phyloP scores from a whole-genome alignment of 1,140 invertebrate species.

The Cydia strobilella region DNA sequence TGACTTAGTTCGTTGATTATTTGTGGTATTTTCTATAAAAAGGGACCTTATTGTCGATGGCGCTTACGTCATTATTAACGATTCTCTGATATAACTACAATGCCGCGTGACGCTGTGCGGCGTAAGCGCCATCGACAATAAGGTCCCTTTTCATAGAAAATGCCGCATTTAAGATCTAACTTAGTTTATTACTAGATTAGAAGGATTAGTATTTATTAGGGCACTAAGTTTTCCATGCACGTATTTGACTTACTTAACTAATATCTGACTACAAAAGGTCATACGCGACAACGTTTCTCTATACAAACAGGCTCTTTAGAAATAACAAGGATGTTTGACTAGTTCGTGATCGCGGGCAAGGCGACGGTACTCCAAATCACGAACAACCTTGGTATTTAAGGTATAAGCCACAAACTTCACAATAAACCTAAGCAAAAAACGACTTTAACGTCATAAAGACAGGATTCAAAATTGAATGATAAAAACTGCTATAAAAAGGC shows the following conservation, averaged over 20 bases:
- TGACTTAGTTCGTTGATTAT: no score
- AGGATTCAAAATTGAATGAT: neutral
- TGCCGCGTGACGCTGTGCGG: no score
- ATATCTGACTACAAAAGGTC: neutral
- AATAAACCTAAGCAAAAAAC: neutral
- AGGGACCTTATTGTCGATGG: no score
- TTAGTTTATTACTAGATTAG: neutral
- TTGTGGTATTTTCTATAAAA: no score
- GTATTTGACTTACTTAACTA: neutral
- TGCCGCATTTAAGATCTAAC: no score
- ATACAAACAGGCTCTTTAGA: neutral
- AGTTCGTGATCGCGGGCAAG: conserved; percentile 5
- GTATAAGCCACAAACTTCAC: neutral
- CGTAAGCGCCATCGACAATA: no score
- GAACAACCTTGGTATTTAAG: neutral
- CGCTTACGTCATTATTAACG: no score
- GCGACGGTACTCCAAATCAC: neutral
- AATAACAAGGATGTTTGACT: neutral
- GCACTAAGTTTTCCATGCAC: neutral
- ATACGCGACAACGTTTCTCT: neutral
- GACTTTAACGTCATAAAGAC: neutral
- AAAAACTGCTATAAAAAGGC: neutral
- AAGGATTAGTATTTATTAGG: neutral
- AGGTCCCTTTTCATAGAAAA: no score
- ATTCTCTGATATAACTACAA: no score